Evolutionary conservation across 1,140 invertebrate species (phyloP).

Genomic region (Trachelipus rathkii): DNA sequence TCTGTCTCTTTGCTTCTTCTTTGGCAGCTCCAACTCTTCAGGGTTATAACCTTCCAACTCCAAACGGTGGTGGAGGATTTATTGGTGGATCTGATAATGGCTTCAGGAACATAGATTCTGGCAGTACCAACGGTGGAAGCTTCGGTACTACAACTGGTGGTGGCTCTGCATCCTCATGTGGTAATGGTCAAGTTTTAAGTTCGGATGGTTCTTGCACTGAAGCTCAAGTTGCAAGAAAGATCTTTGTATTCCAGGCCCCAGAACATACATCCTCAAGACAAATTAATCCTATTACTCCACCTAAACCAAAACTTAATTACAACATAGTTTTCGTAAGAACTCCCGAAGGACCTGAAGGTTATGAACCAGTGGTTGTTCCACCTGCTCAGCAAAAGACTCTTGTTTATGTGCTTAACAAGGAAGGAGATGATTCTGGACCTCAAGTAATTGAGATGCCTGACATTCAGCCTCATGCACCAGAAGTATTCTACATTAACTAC

Average conservation of each 20-base stretch:
- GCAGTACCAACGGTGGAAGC: too few species aligned
- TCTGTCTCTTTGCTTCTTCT: too few species aligned
- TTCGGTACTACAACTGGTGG: too few species aligned
- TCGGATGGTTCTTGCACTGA: too few species aligned
- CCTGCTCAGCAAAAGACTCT: slow-evolving; percentile 27
- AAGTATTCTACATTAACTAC: slow-evolving; percentile 44
- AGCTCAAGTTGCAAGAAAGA: slow-evolving; percentile 16
- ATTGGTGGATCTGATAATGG: too few species aligned
- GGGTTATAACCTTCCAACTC: too few species aligned
- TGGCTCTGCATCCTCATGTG: too few species aligned
- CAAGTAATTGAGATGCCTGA: slow-evolving; percentile 23
- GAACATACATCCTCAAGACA: slow-evolving; percentile 11
- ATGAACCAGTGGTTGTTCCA: slow-evolving; percentile 19
- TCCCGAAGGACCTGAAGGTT: slow-evolving; percentile 9
- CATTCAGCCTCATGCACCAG: slow-evolving; percentile 29
- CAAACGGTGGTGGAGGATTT: too few species aligned
- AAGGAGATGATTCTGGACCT: slow-evolving; percentile 10
- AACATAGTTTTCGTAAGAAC: slow-evolving; percentile 23
- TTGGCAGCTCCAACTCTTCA: too few species aligned
- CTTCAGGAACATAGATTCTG: too few species aligned
- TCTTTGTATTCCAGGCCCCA: slow-evolving; percentile 17
- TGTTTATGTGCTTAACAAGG: slow-evolving; percentile 25
- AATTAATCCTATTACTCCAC: background rate
- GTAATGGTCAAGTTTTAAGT: too few species aligned
- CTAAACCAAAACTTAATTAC: slow-evolving; percentile 24